Conservation (phyloP, 2,113 vertebrate genomes). For the Perccottus glenii region DNA sequence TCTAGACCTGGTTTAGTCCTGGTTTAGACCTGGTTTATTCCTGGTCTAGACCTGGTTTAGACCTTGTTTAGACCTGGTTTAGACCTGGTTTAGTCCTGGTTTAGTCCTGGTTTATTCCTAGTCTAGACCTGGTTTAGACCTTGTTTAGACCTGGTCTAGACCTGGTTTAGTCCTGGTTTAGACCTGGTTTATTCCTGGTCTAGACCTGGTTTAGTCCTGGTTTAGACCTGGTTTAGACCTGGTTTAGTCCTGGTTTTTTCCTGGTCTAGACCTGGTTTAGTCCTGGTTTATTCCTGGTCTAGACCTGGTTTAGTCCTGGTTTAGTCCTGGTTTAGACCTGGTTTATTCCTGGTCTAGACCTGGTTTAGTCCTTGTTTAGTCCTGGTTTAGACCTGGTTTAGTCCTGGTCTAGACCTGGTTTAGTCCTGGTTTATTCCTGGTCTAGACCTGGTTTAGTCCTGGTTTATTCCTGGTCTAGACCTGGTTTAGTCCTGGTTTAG, state of each 20-base stretch:
- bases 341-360: background rate
- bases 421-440: background rate
- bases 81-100: too few species aligned
- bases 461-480: too few species aligned
- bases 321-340: background rate
- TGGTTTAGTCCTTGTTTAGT: background rate
- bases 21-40: too few species aligned
- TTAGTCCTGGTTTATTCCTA: background rate
- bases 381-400: background rate
- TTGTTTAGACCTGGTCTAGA: background rate
- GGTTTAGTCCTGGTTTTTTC: background rate
- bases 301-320: background rate
- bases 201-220: too few species aligned
- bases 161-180: background rate
- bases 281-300: background rate
- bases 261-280: background rate
- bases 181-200: background rate
- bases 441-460: background rate
- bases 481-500: too few species aligned
- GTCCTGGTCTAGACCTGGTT: background rate
- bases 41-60: too few species aligned
- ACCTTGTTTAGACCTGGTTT: too few species aligned
- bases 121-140: background rate
- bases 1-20: too few species aligned
- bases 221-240: background rate